A percentile compares a stretch with the other conserved stretches of the same genome.
These are phyloP conservation scores for Drosophila aff. DNA, from an alignment of 1,140 invertebrate genomes.

Conservation along the genomic window DNA sequence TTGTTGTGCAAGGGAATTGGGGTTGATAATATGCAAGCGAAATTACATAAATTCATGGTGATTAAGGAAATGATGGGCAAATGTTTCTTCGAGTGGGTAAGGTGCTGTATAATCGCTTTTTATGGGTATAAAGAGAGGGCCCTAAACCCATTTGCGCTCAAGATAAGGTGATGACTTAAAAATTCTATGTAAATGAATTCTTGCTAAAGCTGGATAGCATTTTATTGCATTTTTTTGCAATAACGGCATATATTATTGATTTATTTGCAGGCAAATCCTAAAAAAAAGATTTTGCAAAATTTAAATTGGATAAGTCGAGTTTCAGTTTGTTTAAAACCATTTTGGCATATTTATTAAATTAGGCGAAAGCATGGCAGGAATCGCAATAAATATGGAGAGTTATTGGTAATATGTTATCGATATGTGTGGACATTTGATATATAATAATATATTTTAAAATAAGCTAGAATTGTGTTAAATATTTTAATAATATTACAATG, in stretches of 20 bases:
- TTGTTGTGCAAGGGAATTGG: conserved; percentile 42
- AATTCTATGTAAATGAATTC: background rate
- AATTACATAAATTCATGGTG: conserved; percentile 30
- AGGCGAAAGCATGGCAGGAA: no score
- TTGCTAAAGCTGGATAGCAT: no score
- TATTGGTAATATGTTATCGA: background rate
- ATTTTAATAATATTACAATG: no score
- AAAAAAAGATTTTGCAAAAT: background rate
- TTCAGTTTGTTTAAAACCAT: background rate
- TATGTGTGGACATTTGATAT: background rate
- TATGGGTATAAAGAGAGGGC: background rate
- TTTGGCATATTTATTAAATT: no score
- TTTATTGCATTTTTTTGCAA: background rate
- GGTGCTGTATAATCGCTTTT: background rate
- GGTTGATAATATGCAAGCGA: conserved; percentile 26
- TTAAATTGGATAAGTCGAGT: background rate
- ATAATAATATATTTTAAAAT: background rate
- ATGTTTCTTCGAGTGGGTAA: conserved; percentile 2
- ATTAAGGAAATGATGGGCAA: conserved; percentile 28
- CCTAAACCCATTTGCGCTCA: background rate
- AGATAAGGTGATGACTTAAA: background rate
- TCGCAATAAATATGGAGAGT: background rate
- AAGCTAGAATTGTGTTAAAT: background rate
- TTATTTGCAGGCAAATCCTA: no score
- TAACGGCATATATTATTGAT: background rate